Percentiles rank a stretch among this genome's conserved stretches.
phyloP scores from a whole-genome alignment of 2,888 invertebrate genomes.

The Metopia argyrocephala region DNA sequence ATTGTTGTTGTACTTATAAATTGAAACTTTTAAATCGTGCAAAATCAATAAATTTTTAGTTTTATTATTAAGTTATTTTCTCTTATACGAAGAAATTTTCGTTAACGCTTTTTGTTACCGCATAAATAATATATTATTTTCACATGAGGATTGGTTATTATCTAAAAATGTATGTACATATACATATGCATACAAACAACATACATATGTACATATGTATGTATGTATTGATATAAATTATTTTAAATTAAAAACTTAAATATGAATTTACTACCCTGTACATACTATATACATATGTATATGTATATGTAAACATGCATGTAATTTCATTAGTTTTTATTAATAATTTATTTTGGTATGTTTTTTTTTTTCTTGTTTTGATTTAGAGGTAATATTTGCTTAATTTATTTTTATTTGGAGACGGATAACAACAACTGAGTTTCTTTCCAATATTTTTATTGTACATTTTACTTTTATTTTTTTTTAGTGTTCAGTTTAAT shows the following conservation, averaged over 20 bases:
- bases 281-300: not conserved
- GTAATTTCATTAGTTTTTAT: no score
- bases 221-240: not conserved
- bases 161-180: not conserved
- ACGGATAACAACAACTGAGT: no score
- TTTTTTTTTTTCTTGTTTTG: no score
- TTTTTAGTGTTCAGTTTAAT: not conserved
- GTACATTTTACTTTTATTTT: no score
- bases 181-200: not conserved
- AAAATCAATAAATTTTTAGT: slow-evolving; percentile 45
- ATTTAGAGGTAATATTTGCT: no score
- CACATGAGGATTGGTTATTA: no score
- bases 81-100: not conserved
- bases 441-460: no score
- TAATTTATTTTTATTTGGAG: no score
- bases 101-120: not conserved
- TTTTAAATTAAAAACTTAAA: no score
- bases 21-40: slow-evolving; percentile 15
- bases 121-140: not conserved
- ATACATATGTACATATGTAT: not conserved
- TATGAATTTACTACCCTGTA: no score
- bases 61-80: not conserved
- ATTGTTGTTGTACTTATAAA: slow-evolving; percentile 12
- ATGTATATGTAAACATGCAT: not conserved
- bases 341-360: no score